Conservation (phyloP, 2,888 invertebrate species). For the Steinernema hermaphroditum region DNA sequence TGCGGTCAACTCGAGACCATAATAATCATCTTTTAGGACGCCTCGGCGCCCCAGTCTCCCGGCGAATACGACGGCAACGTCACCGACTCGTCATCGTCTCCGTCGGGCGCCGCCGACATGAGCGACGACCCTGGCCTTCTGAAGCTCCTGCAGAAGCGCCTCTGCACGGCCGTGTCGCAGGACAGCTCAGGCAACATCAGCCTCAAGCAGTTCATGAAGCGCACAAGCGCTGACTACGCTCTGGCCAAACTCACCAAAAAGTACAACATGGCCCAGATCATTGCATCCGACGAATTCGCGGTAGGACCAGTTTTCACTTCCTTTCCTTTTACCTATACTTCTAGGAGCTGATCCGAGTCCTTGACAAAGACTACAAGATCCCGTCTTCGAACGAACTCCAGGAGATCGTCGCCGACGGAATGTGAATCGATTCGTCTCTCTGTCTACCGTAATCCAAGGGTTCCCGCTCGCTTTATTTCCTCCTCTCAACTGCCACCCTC, state of each 20-base stretch:
- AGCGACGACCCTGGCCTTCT: constrained; percentile 26
- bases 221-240: constrained; percentile 15
- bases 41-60: constrained; percentile 5
- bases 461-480: background rate
- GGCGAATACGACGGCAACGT: constrained; percentile 20
- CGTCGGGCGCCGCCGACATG: constrained; percentile 6
- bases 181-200: constrained; percentile 22
- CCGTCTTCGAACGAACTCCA: constrained; percentile 12
- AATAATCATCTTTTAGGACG: background rate
- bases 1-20: background rate
- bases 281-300: constrained; percentile 12
- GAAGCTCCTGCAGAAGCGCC: constrained; percentile 26
- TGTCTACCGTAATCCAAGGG: constrained; percentile 5
- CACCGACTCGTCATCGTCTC: constrained; percentile 26
- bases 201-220: constrained; percentile 19
- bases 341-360: constrained; percentile 12
- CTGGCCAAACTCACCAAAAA: constrained; percentile 12
- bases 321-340: background rate
- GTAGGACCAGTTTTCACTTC: background rate
- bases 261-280: constrained; percentile 21
- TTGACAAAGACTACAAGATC: constrained; percentile 26
- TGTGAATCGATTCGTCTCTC: constrained; percentile 24
- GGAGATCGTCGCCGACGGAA: constrained; percentile 20
- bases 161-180: constrained; percentile 2
- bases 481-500: constrained; percentile 10